Base-by-base conservation (phyloP, 2,113 vertebrate genomes). In the Catagonus wagneri region DNA sequence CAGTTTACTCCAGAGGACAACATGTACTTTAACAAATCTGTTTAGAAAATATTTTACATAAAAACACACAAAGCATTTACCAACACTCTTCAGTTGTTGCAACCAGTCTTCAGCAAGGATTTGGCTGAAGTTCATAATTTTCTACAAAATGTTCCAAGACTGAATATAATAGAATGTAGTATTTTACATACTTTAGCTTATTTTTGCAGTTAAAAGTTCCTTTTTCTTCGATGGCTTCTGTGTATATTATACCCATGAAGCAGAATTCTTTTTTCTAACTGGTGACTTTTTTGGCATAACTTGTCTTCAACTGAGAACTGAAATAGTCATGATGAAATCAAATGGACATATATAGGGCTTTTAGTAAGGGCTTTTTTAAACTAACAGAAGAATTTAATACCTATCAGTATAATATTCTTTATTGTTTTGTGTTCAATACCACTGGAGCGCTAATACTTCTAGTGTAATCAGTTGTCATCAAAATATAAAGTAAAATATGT, bases 91-190 rank as follows among this genome's bases (percentile, higher is more conserved):
- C 23, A 84, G 84, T 74, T 76, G 58, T 83, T 69, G 75, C 84
- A 93, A 84, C 52, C 87, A 81, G 25, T 76, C 56, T 95, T 80
- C 61, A 92, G 98, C 98, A 98, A 98, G 98, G 98, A 98, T 98
- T 98, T 98, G 97, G 98, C 98, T 68, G 97, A 93, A 74, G 71
- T 32, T n/a, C 81, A 85, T 60, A 23, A 74, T 78, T 90, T 94
- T 79, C 60, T 83, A 83, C 17, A 84, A 90, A 95, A 83, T 71
- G 88, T 34, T 75, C 76, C 66, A 81, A 95, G 78, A 85, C 9
- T 74, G 60, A 71, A 44, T 69, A 81, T 36, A 66, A 50, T 2
- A 90, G n/a, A n/a, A n/a, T n/a, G n/a, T n/a, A n/a, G n/a, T 39
- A 89, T 74, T 89, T 92, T 83, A 93, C 95, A 97, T 97, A 97